Evolutionary conservation across 1,140 invertebrate species (phyloP).

Genomic region (Papilio aristodemus): DNA sequence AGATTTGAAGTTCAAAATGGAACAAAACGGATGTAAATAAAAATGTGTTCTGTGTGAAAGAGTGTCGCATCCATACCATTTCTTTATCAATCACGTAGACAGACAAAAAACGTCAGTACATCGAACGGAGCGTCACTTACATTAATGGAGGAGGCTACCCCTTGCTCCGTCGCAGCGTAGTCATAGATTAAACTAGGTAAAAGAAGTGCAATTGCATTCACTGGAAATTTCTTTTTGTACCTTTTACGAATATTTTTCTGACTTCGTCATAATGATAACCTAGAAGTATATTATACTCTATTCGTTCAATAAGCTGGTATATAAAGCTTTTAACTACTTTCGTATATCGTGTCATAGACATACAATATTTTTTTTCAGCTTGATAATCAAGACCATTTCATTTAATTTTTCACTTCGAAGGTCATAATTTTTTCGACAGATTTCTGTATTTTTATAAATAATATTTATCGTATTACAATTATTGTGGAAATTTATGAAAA

Average conservation of each 20-base stretch:
- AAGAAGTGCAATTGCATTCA: neutral
- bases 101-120: constrained; percentile 64
- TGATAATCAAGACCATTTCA: too few species aligned
- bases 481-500: neutral
- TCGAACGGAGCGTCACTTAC: constrained; percentile 74
- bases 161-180: constrained; percentile 46
- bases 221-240: neutral
- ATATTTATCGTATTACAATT: too few species aligned
- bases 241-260: neutral
- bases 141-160: constrained; percentile 65
- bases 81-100: constrained; percentile 74
- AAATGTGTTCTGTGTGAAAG: constrained; percentile 33
- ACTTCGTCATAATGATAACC: too few species aligned
- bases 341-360: too few species aligned
- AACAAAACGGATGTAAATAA: constrained; percentile 16
- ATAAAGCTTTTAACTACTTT: too few species aligned
- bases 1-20: constrained; percentile 33
- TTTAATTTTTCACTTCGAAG: too few species aligned
- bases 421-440: too few species aligned
- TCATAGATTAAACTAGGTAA: constrained; percentile 43
- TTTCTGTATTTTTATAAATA: too few species aligned
- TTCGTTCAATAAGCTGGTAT: too few species aligned
- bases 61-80: constrained; percentile 68
- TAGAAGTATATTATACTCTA: too few species aligned
- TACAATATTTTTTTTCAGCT: too few species aligned